Base-by-base conservation (phyloP, 1,140 invertebrate species). In the Heliconius hewitsoni region DNA sequence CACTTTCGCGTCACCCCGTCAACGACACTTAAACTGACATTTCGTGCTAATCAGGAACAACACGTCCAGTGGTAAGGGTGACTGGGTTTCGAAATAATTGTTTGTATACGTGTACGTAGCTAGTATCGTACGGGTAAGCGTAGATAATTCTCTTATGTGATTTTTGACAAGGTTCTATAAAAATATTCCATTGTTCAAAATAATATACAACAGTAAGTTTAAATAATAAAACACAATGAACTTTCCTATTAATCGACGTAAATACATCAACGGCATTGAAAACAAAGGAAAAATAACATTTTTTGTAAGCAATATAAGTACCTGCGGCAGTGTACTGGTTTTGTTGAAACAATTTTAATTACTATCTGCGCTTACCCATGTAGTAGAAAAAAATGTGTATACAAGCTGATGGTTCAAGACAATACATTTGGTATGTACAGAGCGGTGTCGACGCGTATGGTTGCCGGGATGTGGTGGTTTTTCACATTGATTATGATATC, bases 401-500 rank as follows among this genome's bases (percentile, higher is more conserved):
- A 27, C 23, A 30, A 66, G 60, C 60, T 30, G 23, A 18, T 66
- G 13, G 30, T 66, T 66, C 13, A 66, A 27, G 6, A 66, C 60
- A 66, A 66, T 66, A 66, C 60, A 30, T 66, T 66, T 66, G 60
- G 23, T 66, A 30, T 72, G 85, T 95, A 71, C 89, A 98, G 97
- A 94, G 97, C 97, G 73, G 96, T 98, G 13, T 98, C 97, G 4
- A 99, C 98, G 0, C 95, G 98, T 80, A 97, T 98, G 96, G 97
- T 99, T 6, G 98, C 98, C 13, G 96, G 96, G 60, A 98, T 98
- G 95, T 99, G 98, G 98, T 99, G 98, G 98, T 99, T 99, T 94
- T 99, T 99, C 94, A 99, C 98, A 0, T 95, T 99, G 23, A 99
- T 99, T 85, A 99, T 99, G 97, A 99, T 99, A 87, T 99, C 98